These are phyloP conservation scores for Aleiodes leptofemur DNA, from an alignment of 2,888 invertebrate species.

Conservation along the genomic window DNA sequence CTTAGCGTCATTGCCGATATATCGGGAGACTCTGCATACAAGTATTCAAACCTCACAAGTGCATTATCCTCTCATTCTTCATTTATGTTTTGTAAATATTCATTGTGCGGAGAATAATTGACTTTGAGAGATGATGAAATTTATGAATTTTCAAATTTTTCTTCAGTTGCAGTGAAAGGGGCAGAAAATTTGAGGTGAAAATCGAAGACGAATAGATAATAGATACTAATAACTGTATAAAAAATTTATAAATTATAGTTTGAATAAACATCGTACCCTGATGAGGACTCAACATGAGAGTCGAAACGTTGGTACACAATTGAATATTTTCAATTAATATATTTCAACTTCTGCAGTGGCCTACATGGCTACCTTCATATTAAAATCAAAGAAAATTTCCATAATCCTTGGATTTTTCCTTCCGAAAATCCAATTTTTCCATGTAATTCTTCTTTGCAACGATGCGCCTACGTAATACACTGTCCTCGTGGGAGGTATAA, in stretches of 20 bases:
- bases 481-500: slow-evolving; percentile 50
- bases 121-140: background rate
- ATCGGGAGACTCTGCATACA: slow-evolving; percentile 37
- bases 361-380: too few relatives aligned
- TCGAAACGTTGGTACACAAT: too few relatives aligned
- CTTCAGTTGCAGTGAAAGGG: too few relatives aligned
- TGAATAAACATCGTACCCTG: too few relatives aligned
- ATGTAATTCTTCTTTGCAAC: background rate
- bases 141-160: background rate
- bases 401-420: background rate
- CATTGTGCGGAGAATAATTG: background rate
- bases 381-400: background rate
- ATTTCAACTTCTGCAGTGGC: too few relatives aligned
- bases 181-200: too few relatives aligned
- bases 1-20: slow-evolving; percentile 60
- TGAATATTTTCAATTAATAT: too few relatives aligned
- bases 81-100: background rate
- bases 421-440: background rate
- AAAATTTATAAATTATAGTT: too few relatives aligned
- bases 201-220: too few relatives aligned
- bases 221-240: too few relatives aligned
- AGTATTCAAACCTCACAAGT: slow-evolving; percentile 19
- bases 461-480: slow-evolving; percentile 32
- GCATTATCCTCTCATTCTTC: slow-evolving; percentile 40
- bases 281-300: too few relatives aligned